Conservation (phyloP, 2,113 vertebrate genomes). For the Reinhardtius hippoglossoides region DNA sequence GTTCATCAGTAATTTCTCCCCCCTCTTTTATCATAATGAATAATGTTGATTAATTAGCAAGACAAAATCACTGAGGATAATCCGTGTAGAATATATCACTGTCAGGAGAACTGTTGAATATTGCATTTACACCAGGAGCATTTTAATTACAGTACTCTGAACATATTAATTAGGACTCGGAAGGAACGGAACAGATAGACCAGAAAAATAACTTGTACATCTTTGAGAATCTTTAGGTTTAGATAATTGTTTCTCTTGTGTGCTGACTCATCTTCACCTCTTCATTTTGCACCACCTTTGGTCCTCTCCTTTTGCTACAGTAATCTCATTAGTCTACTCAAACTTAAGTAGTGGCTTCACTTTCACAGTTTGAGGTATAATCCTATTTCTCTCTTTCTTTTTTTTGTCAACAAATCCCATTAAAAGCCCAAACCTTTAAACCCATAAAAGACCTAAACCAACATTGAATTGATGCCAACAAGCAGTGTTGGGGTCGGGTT, state of each 20-base stretch:
- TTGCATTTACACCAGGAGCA: conserved; percentile 83
- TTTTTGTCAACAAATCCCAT: background rate
- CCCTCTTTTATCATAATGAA: conserved; percentile 82
- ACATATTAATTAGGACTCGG: conserved; percentile 69
- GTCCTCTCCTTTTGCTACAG: no score
- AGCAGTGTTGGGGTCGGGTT: no score
- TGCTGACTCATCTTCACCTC: background rate
- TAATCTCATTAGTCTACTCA: no score
- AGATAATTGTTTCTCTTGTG: background rate
- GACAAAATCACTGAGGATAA: conserved; percentile 86
- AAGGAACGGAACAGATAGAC: conserved; percentile 20
- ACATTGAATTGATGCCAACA: no score
- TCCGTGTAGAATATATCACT: conserved; percentile 86
- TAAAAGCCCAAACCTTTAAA: no score
- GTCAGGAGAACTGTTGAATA: conserved; percentile 83
- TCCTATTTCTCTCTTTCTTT: background rate
- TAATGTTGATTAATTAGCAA: conserved; percentile 88
- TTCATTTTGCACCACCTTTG: background rate
- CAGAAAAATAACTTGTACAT: conserved; percentile 45
- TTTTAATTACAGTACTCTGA: conserved; percentile 81
- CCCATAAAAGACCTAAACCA: no score
- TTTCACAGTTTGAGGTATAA: no score
- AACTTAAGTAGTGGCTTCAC: no score
- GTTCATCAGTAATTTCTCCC: conserved; percentile 73
- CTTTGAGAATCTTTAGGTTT: background rate